A percentile compares a stretch with the other conserved stretches of the same genome.
Evolutionary conservation across 2,888 invertebrate species (phyloP).

Genomic region (Drosophila nr. medialis): DNA sequence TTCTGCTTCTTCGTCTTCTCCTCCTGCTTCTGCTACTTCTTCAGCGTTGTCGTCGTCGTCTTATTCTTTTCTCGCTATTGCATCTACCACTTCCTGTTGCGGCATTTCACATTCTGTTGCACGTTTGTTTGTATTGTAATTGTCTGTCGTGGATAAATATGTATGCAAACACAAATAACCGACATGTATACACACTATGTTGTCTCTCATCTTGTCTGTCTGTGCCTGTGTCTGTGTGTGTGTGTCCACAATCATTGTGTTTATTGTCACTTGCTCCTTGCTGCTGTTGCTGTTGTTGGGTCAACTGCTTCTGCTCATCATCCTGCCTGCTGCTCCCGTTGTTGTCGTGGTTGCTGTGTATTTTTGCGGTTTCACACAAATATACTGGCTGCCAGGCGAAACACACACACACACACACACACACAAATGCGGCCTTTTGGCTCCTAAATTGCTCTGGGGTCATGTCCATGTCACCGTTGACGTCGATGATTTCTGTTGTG

Average conservation of each 20-base stretch:
- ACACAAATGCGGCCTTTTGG: slow-evolving; percentile 16
- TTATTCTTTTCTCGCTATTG: slow-evolving; percentile 55
- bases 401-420: slow-evolving; percentile 4
- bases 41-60: slow-evolving; percentile 27
- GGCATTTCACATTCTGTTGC: slow-evolving; percentile 63
- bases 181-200: slow-evolving; percentile 27
- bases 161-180: slow-evolving; percentile 34
- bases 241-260: slow-evolving; percentile 49
- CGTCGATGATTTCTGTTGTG: slow-evolving; percentile 62
- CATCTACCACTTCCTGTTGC: slow-evolving; percentile 66
- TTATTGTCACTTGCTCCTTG: slow-evolving; percentile 56
- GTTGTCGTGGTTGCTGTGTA: slow-evolving; percentile 56
- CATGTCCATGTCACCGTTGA: slow-evolving; percentile 69
- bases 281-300: slow-evolving; percentile 34
- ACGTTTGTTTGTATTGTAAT: slow-evolving; percentile 76
- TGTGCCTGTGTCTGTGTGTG: slow-evolving; percentile 9
- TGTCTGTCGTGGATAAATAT: slow-evolving; percentile 69
- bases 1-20: slow-evolving; percentile 8
- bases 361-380: slow-evolving; percentile 75
- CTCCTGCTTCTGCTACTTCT: slow-evolving; percentile 11
- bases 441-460: slow-evolving; percentile 70
- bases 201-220: not conserved
- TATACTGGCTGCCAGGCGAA: slow-evolving; percentile 57
- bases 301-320: slow-evolving; percentile 40
- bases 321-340: slow-evolving; percentile 19